Conservation (phyloP, 1,140 invertebrate species). For the Leptonema lineaticorne region DNA sequence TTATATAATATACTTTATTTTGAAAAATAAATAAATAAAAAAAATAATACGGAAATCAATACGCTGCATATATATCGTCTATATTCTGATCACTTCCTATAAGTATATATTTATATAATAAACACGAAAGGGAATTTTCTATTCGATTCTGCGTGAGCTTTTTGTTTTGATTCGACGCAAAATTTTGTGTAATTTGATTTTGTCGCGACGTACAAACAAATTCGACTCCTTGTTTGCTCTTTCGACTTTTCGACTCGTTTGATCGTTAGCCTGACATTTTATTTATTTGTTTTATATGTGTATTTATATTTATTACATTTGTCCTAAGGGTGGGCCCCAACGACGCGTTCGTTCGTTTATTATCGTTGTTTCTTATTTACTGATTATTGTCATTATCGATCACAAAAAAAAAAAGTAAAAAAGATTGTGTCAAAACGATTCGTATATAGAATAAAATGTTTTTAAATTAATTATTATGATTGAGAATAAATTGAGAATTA, state of each 20-base stretch:
- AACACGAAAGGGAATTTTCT: neutral
- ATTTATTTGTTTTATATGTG: neutral
- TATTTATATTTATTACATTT: neutral
- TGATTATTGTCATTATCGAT: neutral
- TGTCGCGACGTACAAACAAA: neutral
- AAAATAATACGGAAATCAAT: too few species aligned
- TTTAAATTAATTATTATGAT: neutral
- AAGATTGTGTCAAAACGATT: too few species aligned
- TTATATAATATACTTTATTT: too few species aligned
- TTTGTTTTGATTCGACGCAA: conserved; percentile 11
- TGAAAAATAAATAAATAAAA: too few species aligned
- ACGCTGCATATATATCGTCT: too few species aligned
- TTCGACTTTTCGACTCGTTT: neutral
- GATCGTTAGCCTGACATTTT: neutral
- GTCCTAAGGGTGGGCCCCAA: neutral
- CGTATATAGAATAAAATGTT: too few species aligned
- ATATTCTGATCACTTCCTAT: too few species aligned
- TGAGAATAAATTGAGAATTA: neutral
- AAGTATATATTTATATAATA: too few species aligned
- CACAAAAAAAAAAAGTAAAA: too few species aligned
- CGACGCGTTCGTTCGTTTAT: neutral
- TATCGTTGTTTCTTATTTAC: neutral
- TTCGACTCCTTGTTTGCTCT: conserved; percentile 8
- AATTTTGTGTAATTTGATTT: conserved; percentile 7
- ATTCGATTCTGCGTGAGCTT: neutral